Base-by-base conservation (phyloP, 2,797 vertebrate species). In the Sardinella longiceps region DNA sequence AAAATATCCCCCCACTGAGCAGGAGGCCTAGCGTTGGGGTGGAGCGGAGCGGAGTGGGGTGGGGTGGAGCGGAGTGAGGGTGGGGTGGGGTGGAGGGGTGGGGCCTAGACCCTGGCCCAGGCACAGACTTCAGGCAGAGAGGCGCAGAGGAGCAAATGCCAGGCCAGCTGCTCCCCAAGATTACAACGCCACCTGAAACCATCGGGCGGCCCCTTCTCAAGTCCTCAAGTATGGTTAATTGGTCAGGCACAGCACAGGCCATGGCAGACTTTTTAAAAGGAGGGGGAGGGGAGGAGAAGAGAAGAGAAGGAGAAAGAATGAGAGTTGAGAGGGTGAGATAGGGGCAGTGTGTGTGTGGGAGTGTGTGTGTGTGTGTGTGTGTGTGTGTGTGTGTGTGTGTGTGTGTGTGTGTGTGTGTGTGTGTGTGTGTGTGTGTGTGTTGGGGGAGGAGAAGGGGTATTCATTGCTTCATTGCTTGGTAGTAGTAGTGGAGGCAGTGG, bases 1-100 rank as follows among this genome's bases (percentile, higher is more conserved):
- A 85, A 87, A 88, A 87, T 85, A 87, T 85, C 81, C 83, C 87
- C 51, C 74, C 70, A 77, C 33, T 23, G 70, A 77, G 33, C 14
- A 66, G 70, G 70, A 20, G 70, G 70, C 11, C 82, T 14, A 30
- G 81, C 18, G 28, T 80, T 50, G 48, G 48, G 18, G 1, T 23
- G 56, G 83, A 82, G 82, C 2, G 60, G 2, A 0, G 14, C 10
- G n/a, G 37, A 6, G 28, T 4, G 48, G 18, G 50, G 51, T 48
- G 11, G 37, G 30, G 81, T 6, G 14, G 39, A 28, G 66, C 20
- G 66, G 33, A 10, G 39, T 50, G 14, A 20, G n/a, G n/a, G n/a
- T n/a, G n/a, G n/a, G n/a, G n/a, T n/a, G n/a, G n/a, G n/a, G n/a
- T n/a, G 39, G 81, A 2, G 20, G 46, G 30, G 74, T 50, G 51